These are phyloP conservation scores for Squalus acanthias DNA, from an alignment of 2,797 vertebrate species.

Conservation along the genomic window DNA sequence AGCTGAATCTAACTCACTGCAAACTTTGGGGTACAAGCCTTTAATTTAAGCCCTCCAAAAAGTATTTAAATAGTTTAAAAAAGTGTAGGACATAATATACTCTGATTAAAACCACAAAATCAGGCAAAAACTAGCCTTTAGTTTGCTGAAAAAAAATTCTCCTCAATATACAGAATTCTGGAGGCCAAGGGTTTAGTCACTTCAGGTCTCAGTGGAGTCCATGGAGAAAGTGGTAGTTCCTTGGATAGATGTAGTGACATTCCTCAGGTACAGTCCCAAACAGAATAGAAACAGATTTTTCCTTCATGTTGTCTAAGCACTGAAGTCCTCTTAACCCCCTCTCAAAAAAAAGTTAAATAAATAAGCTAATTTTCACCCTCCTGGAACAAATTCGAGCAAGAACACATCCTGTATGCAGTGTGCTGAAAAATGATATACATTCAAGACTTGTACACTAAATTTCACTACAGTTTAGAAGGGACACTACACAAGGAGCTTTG, in stretches of 20 bases:
- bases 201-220: not conserved
- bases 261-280: not conserved
- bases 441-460: not conserved
- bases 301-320: not conserved
- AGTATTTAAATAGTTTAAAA: not conserved
- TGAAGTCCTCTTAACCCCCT: not conserved
- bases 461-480: not conserved
- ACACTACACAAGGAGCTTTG: not conserved
- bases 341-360: not conserved
- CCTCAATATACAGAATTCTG: not conserved
- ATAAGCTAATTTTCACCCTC: not conserved
- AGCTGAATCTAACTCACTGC: not conserved
- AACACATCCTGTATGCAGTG: not conserved
- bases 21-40: not conserved
- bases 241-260: not conserved
- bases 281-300: not conserved
- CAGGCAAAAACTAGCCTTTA: not conserved
- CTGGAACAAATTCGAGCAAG: not conserved
- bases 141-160: not conserved
- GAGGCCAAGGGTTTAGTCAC: not conserved
- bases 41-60: not conserved
- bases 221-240: not conserved
- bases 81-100: not conserved
- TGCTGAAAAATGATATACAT: conserved; percentile 5
- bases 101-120: not conserved